Percentiles rank a stretch among this genome's conserved stretches.
Evolutionary conservation across 2,888 invertebrate species (phyloP).

Genomic region (Rhyacophila evoluta): DNA sequence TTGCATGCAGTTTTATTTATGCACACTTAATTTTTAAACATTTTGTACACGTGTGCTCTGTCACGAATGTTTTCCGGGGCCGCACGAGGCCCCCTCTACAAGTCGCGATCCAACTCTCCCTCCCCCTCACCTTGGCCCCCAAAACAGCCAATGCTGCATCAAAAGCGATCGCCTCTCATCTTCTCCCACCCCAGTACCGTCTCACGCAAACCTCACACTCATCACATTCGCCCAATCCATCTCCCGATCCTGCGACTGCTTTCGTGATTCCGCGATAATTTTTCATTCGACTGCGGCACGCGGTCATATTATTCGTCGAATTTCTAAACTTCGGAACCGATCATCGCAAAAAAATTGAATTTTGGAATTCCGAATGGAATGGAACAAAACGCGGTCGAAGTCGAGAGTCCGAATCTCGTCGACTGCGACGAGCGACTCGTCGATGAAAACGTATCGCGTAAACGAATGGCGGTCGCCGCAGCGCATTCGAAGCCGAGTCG

Average conservation of each 20-base stretch:
- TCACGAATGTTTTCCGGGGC: conserved; percentile 31
- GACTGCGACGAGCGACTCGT: background rate
- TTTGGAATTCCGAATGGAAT: background rate
- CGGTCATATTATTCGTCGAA: background rate
- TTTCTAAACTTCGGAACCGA: background rate
- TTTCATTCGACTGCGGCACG: background rate
- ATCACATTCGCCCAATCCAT: background rate
- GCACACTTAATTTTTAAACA: conserved; percentile 46
- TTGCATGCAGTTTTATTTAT: conserved; percentile 52
- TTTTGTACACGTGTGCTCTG: conserved; percentile 53
- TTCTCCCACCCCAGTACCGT: background rate
- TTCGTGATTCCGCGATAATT: background rate
- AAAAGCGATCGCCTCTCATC: conserved; percentile 24
- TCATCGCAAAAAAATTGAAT: background rate
- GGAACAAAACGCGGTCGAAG: background rate
- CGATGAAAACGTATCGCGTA: background rate
- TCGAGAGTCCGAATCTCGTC: background rate
- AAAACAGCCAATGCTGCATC: conserved; percentile 14
- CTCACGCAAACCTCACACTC: background rate
- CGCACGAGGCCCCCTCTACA: conserved; percentile 2
- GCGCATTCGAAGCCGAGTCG: background rate
- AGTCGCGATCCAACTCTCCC: conserved; percentile 9
- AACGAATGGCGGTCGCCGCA: background rate
- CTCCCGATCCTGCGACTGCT: background rate
- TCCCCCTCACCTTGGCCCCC: background rate